A percentile compares a stretch with the other conserved stretches of the same genome.
These are phyloP conservation scores for Sitobion miscanthi DNA, from an alignment of 1,140 invertebrate genomes.

Conservation along the genomic window DNA sequence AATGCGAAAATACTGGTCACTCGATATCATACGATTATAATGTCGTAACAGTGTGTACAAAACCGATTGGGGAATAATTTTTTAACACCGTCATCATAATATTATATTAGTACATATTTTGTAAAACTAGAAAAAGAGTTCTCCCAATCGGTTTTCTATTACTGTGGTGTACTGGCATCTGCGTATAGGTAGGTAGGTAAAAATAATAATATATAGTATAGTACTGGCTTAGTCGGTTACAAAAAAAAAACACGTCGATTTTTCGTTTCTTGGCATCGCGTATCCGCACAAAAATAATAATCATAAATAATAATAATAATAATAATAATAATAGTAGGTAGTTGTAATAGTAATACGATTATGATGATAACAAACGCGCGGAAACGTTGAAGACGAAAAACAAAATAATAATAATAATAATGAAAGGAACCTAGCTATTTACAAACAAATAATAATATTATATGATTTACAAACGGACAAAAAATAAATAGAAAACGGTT, in stretches of 20 bases:
- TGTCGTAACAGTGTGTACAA: background rate
- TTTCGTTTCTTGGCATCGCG: background rate
- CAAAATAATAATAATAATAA: slow-evolving; percentile 31
- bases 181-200: background rate
- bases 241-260: background rate
- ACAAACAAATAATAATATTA: slow-evolving; percentile 1
- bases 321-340: slow-evolving; percentile 10
- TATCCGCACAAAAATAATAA: background rate
- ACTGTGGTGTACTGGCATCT: slow-evolving; percentile 12
- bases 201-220: background rate
- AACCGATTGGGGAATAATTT: background rate
- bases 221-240: slow-evolving; percentile 20
- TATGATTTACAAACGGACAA: background rate
- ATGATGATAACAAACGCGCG: slow-evolving; percentile 1
- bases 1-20: slow-evolving; percentile 23
- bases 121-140: background rate
- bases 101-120: background rate
- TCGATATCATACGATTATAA: background rate
- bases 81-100: background rate
- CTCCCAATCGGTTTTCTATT: background rate
- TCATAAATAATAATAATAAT: slow-evolving; percentile 24
- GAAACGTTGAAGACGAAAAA: slow-evolving; percentile 14
- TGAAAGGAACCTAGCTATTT: background rate
- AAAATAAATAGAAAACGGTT: background rate
- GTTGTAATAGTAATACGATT: background rate